A percentile compares a stretch with the other conserved stretches of the same genome.
These are phyloP conservation scores for Halcyon smyrnensis DNA, from an alignment of 2,797 vertebrate species.

Conservation along the genomic window DNA sequence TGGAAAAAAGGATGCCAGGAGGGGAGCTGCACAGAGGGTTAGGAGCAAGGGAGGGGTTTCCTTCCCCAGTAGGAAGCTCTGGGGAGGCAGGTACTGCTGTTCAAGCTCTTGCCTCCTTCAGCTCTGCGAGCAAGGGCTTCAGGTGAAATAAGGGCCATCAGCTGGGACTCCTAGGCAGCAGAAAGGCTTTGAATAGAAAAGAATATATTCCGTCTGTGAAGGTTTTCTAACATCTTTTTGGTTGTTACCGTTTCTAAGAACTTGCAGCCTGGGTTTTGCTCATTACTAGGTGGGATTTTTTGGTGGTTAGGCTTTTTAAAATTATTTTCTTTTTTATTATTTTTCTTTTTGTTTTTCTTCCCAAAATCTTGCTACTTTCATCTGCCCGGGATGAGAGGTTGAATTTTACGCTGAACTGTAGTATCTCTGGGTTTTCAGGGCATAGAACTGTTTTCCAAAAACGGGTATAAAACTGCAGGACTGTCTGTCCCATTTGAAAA, in stretches of 20 bases:
- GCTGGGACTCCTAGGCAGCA: not conserved
- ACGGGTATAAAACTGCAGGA: not conserved
- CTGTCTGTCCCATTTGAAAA: slow-evolving; percentile 33
- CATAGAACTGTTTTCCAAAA: not conserved
- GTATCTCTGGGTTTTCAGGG: not conserved
- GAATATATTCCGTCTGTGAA: not conserved
- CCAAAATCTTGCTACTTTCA: not conserved
- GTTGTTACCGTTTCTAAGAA: not conserved
- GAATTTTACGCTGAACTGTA: not conserved
- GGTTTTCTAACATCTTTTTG: not conserved
- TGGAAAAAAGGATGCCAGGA: not conserved
- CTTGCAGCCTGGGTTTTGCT: not conserved
- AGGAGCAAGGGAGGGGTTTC: not conserved
- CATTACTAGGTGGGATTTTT: not conserved
- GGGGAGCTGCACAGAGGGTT: not conserved
- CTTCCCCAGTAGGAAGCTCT: not conserved
- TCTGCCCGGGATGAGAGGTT: not conserved
- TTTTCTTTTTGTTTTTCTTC: not conserved
- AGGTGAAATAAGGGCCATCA: not conserved
- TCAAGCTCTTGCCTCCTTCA: not conserved
- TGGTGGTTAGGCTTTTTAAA: not conserved
- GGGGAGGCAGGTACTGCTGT: not conserved
- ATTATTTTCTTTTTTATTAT: not conserved
- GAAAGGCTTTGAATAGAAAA: not conserved
- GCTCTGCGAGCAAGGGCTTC: fast-evolving